Evolutionary conservation across 2,888 invertebrate species (phyloP), one percentile per base, ranked within the genome.

Genomic region (Elysia crispata): DNA sequence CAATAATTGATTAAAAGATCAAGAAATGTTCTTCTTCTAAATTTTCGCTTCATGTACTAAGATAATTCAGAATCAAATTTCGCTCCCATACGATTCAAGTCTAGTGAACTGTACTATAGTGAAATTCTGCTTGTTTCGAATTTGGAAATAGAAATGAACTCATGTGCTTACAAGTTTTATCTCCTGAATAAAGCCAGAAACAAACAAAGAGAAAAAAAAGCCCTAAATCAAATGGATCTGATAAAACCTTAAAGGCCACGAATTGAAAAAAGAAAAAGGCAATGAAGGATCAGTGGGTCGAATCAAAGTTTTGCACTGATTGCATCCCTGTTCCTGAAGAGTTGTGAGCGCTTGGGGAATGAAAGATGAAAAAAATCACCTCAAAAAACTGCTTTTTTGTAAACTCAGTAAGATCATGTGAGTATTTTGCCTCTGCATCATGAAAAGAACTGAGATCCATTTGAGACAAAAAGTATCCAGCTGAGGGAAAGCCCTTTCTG

Each of bases 331-430:
- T 23, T 6, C 20, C 15, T 8, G 23, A 5, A 8, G 60, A 60
- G 23, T 20, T 23, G 15, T 60, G 60, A 8, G 20, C 15, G 60
- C 60, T 41, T 41, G 41, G 25, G 30, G 25, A 66, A 28, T 18
- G 30, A 23, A 66, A 66, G 28, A 23, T 66, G 1, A 28, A 25
- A 23, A 66, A 25, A 6, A 33, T 64, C 77, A 91, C 91, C 89
- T 91, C 87, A 84, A 90, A 90, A 83, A 91, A 91, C 76, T 87
- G 89, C 81, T 89, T 91, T 81, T 88, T 90, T n/a, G 90, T 90
- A 79, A 86, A 91, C 20, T 83, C 79, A 41, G 89, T 89, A 6
- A 91, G 83, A 77, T 90, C 88, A 64, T 85, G 85, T 0, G 88
- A 86, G 81, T 86, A 91, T 70, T 85, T 87, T 73, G 90, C 89